phyloP scores from a whole-genome alignment of 2,888 invertebrate species.

The Scaptomyza cyrtandrae region DNA sequence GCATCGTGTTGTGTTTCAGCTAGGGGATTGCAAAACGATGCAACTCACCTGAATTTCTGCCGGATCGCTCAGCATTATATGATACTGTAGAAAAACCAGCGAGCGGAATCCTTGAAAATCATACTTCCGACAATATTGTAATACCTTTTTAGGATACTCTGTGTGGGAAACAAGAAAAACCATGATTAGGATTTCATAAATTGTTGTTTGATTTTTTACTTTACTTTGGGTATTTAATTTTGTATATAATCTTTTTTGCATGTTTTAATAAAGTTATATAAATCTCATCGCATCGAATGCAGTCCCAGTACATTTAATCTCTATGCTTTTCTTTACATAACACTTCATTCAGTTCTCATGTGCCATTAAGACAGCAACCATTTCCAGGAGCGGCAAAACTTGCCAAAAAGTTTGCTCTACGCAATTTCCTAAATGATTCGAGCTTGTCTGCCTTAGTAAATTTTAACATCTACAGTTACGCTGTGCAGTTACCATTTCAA shows the following conservation, averaged over 20 bases:
- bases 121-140: constrained; percentile 79
- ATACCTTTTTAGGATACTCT: constrained; percentile 80
- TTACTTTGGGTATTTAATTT: not conserved
- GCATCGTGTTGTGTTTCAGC: not conserved
- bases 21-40: not conserved
- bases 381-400: constrained; percentile 1
- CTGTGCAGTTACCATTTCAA: not conserved
- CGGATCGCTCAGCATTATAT: constrained; percentile 78
- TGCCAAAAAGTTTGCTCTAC: constrained; percentile 1
- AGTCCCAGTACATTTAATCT: not conserved
- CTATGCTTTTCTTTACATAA: not conserved
- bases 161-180: not conserved
- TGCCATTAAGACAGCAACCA: not conserved
- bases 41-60: constrained; percentile 80
- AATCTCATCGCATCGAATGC: not conserved
- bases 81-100: constrained; percentile 71
- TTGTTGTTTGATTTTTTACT: not conserved
- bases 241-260: not conserved
- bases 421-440: constrained; percentile 11
- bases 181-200: too few species aligned
- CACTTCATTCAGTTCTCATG: not conserved
- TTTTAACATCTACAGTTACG: not conserved
- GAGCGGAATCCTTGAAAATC: constrained; percentile 77
- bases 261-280: not conserved
- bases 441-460: constrained; percentile 1